A percentile compares a stretch with the other conserved stretches of the same genome.
Conservation (phyloP, 1,140 invertebrate species). For the Bradysia coprophila region DNA sequence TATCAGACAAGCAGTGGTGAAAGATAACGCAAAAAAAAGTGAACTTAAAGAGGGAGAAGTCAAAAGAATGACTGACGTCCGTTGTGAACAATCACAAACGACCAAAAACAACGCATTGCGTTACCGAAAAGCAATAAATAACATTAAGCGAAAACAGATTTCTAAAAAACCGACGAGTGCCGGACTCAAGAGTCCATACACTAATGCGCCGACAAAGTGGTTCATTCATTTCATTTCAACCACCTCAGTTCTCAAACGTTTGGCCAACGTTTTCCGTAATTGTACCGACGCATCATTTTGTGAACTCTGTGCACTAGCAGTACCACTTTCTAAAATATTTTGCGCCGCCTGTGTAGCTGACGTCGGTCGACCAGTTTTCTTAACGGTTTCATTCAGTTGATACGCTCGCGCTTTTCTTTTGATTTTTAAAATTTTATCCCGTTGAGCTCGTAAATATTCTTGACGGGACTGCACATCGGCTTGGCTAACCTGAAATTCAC, state of each 20-base stretch:
- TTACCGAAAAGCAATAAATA: no score
- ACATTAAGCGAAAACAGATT: no score
- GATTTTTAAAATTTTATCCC: slow-evolving; percentile 74
- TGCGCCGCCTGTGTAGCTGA: slow-evolving; percentile 29
- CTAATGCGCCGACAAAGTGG: no score
- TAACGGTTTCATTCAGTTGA: slow-evolving; percentile 38
- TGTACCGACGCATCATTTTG: slow-evolving; percentile 40
- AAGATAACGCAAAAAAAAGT: no score
- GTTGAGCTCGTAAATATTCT: slow-evolving; percentile 65
- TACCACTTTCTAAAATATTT: background rate
- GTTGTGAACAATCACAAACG: no score
- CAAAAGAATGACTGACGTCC: no score
- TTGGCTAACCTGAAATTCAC: slow-evolving; percentile 21
- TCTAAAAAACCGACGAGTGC: no score
- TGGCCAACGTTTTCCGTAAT: slow-evolving; percentile 61
- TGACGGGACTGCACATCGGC: slow-evolving; percentile 62
- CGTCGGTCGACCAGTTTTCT: slow-evolving; percentile 33
- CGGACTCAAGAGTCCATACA: no score
- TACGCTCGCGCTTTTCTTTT: slow-evolving; percentile 72
- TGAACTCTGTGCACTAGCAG: background rate
- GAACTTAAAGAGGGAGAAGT: no score
- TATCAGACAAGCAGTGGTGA: no score
- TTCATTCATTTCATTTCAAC: no score
- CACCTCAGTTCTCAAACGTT: slow-evolving; percentile 67
- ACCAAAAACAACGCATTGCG: no score